Evolutionary conservation across 2,113 vertebrate genomes (phyloP), one percentile per base, ranked within the genome.

Genomic region (Neolamprologus caudopunctatus): DNA sequence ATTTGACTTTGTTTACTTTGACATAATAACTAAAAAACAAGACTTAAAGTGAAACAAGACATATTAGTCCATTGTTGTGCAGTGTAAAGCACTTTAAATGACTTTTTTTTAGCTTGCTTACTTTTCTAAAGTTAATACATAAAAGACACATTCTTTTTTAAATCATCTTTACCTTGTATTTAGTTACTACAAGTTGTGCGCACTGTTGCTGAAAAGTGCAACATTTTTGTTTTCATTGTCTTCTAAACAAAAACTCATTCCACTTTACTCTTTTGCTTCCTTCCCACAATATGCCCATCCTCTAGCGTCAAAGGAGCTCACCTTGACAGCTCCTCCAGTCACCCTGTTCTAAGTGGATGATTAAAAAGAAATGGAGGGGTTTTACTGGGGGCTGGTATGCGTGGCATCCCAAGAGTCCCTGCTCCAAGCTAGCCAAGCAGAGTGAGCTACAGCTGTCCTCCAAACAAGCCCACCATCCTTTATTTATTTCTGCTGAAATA

Each of bases 401-500:
- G 92, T 94, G 92, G 97, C 96, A 96, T 98, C 98, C 97, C 98
- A 95, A 91, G 98, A 97, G 98, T 96, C 96, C 96, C 93, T 92
- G 96, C 95, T 95, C 93, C 89, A 92, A 97, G 97, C 97, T 97
- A 97, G 92, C 97, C 98, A 97, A 97, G 98, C 98, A 93, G 96
- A 96, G 93, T 88, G 94, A 95, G 97, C 97, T 98, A 99, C 98
- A 99, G 98, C 98, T 99, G 98, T 99, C 99, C 97, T 98, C 98
- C 98, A 98, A 99, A 98, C 98, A 98, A 97, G 97, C 96, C 97
- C 92, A 88, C 97, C 98, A 99, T 99, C 97, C 98, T 98, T 99
- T 99, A 99, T 99, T 99, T 99, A 99, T 99, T 99, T 99, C 98
- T 97, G 97, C 97, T 99, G 97, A 99, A 99, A 99, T 99, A 99